Evolutionary conservation across 64 coral and sea anemone genomes (phyloP).

Genomic region (Montipora efflorescens): DNA sequence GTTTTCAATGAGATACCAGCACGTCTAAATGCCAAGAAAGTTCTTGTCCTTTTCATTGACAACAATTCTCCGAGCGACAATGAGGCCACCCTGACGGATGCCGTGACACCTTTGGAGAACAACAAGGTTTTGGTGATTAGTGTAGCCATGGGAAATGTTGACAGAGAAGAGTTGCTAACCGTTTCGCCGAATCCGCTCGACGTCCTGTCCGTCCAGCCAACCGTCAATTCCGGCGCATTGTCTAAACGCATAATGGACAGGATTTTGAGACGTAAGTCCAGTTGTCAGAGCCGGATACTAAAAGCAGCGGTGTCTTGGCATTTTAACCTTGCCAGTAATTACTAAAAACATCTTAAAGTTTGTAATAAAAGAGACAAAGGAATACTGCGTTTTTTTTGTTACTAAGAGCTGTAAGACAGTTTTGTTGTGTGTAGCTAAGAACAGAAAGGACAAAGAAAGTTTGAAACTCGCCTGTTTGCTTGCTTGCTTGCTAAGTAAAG

Average conservation of each 20-base stretch:
- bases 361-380: no score
- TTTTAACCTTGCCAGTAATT: no score
- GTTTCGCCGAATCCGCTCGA: constrained; percentile 53
- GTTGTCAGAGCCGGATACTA: no score
- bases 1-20: constrained; percentile 52
- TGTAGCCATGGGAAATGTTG: background rate
- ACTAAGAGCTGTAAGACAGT: no score
- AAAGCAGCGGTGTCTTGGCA: no score
- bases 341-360: no score
- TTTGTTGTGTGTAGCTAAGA: no score
- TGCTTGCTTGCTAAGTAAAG: no score
- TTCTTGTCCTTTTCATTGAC: constrained; percentile 75
- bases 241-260: constrained; percentile 77
- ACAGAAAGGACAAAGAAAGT: no score
- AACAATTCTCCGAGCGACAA: constrained; percentile 31
- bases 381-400: no score
- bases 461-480: no score
- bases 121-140: constrained; percentile 25
- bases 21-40: constrained; percentile 76
- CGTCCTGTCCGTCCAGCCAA: background rate
- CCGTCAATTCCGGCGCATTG: constrained; percentile 20
- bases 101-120: constrained; percentile 8
- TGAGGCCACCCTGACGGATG: background rate
- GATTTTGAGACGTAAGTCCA: constrained; percentile 57
- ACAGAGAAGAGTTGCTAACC: constrained; percentile 2